Evolutionary conservation across 2,888 invertebrate species (phyloP), one percentile per base, ranked within the genome.

Genomic region (Drosophila siamana): DNA sequence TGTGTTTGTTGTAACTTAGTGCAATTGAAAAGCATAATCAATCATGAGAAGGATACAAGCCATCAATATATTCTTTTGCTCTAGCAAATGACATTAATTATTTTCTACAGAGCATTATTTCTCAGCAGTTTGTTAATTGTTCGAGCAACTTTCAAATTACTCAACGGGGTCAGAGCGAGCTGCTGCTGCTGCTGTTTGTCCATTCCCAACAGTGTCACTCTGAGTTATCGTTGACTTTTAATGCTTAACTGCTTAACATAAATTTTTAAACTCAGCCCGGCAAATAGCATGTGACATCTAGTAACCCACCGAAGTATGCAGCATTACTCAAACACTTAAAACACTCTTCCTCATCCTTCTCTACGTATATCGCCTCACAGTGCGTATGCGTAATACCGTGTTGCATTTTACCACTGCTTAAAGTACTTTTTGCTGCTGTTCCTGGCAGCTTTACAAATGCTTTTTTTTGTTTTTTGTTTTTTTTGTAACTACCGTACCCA

Each of bases 381-480:
- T 54, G 40, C 70, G 70, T 71, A 71, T 65, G 19, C 73, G 48
- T 30, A 44, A 72, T 70, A 8, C 40, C 26, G 41, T 11, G 24
- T 4, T 59, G 59, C 24, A 22, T 28, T 16, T 15, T 9, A 16
- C 9, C 11, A n/a, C 19, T 40, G 6, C 9, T 11, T 7, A 19
- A 11, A 13, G 13, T 36, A 43, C 16, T 13, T 43, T n/a, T 11
- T 4, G n/a, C n/a, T 33, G 8, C 8, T 44, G 9, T 15, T 36
- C 11, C 19, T 24, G 28, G 19, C 52, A 55, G 24, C 36, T 28
- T 24, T 24, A 65, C 19, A 15, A 40, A 15, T 33, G 15, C 36
- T 28, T 28, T 8, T 28, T 28, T 43, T 41, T 9, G n/a, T 13
- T 1, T 36, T 26, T 22, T 38, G n/a, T 28, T 19, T 26, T 22